Evolutionary conservation across 2,888 invertebrate species (phyloP).

Genomic region (Ceriagrion tenellum): DNA sequence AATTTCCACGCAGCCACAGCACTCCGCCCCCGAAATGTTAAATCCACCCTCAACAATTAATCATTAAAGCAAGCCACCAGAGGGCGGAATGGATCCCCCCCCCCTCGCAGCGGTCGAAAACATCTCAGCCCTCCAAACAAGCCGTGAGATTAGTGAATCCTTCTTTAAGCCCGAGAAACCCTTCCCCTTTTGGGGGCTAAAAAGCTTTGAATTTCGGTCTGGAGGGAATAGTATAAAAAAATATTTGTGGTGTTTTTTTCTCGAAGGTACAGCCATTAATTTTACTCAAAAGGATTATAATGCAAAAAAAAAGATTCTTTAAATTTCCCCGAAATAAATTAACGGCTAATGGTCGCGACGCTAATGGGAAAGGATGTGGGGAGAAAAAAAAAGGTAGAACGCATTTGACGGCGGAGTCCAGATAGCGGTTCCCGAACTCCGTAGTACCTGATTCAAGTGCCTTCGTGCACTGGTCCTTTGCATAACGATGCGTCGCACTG

Average conservation of each 20-base stretch:
- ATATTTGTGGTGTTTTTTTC: neutral
- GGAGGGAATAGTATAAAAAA: neutral
- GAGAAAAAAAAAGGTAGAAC: neutral
- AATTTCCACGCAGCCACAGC: neutral
- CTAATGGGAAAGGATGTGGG: neutral
- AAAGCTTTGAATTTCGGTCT: neutral
- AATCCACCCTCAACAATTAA: slow-evolving; percentile 26
- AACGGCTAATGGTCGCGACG: neutral
- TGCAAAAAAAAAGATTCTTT: neutral
- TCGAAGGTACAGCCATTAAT: neutral
- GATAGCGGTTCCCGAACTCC: neutral
- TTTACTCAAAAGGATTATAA: neutral
- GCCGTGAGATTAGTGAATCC: neutral
- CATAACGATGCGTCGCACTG: no score
- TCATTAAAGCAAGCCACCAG: neutral
- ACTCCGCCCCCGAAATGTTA: neutral
- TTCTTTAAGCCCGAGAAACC: neutral
- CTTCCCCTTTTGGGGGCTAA: neutral
- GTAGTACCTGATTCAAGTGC: no score
- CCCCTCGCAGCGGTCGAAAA: neutral
- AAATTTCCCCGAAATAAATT: neutral
- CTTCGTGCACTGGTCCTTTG: no score
- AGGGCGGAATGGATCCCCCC: neutral
- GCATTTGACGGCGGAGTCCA: neutral
- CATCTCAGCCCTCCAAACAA: neutral